Evolutionary conservation across 2,888 invertebrate genomes (phyloP), one percentile per base, ranked within the genome.

Genomic region (Tanaodytes sp.): DNA sequence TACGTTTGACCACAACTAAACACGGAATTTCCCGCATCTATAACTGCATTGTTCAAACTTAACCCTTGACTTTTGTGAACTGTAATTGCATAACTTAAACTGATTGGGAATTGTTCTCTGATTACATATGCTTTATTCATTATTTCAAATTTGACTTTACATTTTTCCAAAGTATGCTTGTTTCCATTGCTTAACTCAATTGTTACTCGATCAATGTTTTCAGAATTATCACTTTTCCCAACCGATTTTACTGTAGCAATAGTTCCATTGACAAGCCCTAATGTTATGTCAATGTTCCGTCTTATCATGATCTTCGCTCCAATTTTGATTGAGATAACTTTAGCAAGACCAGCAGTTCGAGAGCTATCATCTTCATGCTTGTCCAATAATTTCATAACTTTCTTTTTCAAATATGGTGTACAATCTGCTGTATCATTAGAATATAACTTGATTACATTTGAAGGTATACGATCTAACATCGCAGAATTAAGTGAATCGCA

Each of bases 361-460:
- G 46, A 11, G 16, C 16, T 16, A 46, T 46, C 46, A 11, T 46
- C 46, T 27, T 46, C 27, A 40, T 27, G 16, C 27, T 46, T 46
- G 16, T 46, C 6, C 6, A n/a, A 46, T 27, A 27, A 27, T 46
- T 12, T 46, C 11, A 4, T 11, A 46, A 27, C 19, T 27, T 46
- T 16, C 9, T 36, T 70, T 69, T 43, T 62, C 58, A 27, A 37
- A 19, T 58, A 37, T 9, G 6, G 27, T 27, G 27, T 8, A 27
- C 27, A 27, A 8, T 27, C 27, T 5, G 27, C 27, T 8, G 9
- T 27, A 27, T 27, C 27, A 27, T 27, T 27, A 27, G 27, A 5
- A 8, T 8, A 8, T 9, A 27, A 9, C 9, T 27, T 27, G 27
- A 27, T 27, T 9, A 8, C 27, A 5, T 27, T 9, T 27, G 27